phyloP scores from a whole-genome alignment of 2,797 vertebrate species.

The Chiloscyllium punctatum region DNA sequence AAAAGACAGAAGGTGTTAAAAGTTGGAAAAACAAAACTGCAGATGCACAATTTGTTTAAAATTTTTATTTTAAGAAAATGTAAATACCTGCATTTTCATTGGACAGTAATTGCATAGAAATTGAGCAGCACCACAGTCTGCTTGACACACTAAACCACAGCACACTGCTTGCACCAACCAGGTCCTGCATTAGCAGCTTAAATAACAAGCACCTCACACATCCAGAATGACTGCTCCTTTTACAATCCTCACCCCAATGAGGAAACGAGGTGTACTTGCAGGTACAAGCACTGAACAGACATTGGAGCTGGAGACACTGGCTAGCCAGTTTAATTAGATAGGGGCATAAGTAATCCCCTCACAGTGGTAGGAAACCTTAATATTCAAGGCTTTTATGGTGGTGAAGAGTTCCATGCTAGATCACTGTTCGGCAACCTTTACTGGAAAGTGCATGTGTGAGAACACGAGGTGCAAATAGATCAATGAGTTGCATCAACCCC shows the following conservation, averaged over 20 bases:
- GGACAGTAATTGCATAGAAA: conserved; percentile 34
- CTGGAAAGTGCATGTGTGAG: neutral
- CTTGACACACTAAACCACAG: conserved; percentile 18
- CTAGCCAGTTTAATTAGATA: neutral
- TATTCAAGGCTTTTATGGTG: neutral
- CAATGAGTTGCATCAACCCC: neutral
- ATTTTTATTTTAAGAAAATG: conserved; percentile 30
- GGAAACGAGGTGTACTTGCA: neutral
- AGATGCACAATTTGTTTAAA: neutral
- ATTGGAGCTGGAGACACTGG: neutral
- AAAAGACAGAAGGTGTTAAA: neutral
- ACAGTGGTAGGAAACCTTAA: neutral
- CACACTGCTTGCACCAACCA: neutral
- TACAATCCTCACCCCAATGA: too few species aligned
- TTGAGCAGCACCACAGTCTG: conserved; percentile 27
- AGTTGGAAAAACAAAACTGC: neutral
- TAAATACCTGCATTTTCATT: conserved; percentile 35
- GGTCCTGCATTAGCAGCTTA: neutral
- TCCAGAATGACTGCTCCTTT: neutral
- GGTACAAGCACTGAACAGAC: neutral
- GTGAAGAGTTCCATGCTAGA: neutral
- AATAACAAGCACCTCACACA: neutral
- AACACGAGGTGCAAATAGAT: neutral
- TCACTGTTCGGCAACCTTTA: neutral
- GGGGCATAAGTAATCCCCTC: neutral